A percentile compares a stretch with the other conserved stretches of the same genome.
phyloP scores from a whole-genome alignment of 2,888 invertebrate species.

The Nemapogon koenigi region DNA sequence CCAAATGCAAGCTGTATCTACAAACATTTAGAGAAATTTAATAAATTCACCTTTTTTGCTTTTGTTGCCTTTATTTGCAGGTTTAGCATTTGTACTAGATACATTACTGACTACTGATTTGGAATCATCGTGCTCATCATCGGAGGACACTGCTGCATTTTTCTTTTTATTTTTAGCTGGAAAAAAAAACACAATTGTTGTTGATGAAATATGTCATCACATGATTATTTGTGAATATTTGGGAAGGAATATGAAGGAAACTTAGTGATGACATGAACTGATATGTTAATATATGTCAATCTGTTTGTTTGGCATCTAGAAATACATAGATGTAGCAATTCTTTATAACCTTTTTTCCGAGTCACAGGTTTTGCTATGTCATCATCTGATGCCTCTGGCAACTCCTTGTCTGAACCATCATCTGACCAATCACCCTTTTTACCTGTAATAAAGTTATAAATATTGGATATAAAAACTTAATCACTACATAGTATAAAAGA shows the following conservation, averaged over 20 bases:
- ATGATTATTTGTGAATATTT: no score
- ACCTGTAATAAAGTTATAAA: no score
- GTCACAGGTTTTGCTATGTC: conserved; percentile 42
- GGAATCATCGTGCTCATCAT: conserved; percentile 60
- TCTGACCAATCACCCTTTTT: conserved; percentile 65
- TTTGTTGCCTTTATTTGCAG: conserved; percentile 13
- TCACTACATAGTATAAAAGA: no score
- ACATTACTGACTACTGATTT: conserved; percentile 21
- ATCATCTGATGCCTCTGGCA: conserved; percentile 47
- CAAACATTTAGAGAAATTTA: no score
- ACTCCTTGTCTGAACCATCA: conserved; percentile 50
- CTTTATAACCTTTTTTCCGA: conserved; percentile 61
- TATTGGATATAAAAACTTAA: no score
- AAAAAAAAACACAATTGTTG: conserved; percentile 16
- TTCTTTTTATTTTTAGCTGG: conserved; percentile 53
- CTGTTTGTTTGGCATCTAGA: no score
- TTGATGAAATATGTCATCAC: no score
- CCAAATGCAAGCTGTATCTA: no score
- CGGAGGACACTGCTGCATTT: conserved; percentile 55
- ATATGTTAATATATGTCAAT: no score
- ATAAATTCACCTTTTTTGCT: conserved; percentile 21
- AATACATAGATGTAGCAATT: no score
- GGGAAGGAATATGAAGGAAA: no score
- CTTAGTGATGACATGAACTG: no score
- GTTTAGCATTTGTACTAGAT: conserved; percentile 13